These are phyloP conservation scores for Drosophila seguyi DNA, from an alignment of 1,140 invertebrate species.

Conservation along the genomic window DNA sequence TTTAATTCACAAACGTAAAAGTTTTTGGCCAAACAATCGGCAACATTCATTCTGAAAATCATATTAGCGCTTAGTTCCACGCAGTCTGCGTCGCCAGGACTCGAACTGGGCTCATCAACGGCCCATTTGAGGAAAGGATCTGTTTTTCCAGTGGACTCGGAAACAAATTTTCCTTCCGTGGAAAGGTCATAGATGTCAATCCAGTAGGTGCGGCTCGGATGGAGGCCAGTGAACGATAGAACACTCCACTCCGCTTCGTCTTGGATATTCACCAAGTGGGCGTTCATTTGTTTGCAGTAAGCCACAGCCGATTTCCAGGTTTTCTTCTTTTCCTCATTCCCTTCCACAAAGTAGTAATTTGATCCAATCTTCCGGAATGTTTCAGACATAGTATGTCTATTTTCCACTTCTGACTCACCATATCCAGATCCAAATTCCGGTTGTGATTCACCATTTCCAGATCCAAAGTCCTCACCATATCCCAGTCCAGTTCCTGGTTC, in stretches of 20 bases:
- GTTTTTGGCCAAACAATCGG: no score
- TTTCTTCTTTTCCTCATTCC: not conserved
- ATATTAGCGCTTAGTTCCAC: no score
- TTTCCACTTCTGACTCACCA: not conserved
- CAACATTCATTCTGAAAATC: no score
- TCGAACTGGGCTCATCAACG: no score
- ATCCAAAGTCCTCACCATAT: not conserved
- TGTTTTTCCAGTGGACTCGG: no score
- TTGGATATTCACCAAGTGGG: not conserved
- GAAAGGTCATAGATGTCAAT: not conserved
- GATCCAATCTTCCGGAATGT: not conserved
- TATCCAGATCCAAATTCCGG: not conserved
- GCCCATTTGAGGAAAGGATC: no score
- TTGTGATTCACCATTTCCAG: not conserved
- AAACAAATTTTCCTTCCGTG: no score
- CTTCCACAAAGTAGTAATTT: not conserved
- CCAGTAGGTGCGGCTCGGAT: not conserved
- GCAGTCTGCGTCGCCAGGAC: no score
- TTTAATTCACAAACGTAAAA: no score
- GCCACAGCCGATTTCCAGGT: not conserved
- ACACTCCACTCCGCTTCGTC: no score
- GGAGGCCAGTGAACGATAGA: no score
- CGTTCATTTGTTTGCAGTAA: not conserved
- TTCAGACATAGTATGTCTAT: not conserved
- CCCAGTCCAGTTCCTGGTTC: not conserved